Conservation (phyloP, 2,113 vertebrate genomes). For the Macheiramphus alcinus region DNA sequence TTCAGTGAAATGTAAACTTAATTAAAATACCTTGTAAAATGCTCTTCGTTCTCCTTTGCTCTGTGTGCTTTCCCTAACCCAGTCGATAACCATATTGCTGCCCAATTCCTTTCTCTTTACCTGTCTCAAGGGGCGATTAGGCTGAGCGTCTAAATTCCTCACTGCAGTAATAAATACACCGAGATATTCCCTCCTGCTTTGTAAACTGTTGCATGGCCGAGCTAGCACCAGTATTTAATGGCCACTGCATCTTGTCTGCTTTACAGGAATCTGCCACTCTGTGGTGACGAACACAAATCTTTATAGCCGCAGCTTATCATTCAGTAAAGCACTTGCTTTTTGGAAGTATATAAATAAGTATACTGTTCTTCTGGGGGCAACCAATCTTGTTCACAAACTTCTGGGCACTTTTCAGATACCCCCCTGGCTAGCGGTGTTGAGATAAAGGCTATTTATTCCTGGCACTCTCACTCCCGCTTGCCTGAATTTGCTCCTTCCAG, state of each 20-base stretch:
- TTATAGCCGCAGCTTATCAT: background rate
- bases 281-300: background rate
- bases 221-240: background rate
- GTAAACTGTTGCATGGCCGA: background rate
- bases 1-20: background rate
- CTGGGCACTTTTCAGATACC: background rate
- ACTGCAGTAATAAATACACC: background rate
- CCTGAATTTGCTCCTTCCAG: background rate
- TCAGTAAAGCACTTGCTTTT: background rate
- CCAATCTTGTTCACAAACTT: background rate
- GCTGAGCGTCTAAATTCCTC: background rate
- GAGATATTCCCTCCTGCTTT: background rate
- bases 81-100: background rate
- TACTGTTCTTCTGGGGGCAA: background rate
- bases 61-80: background rate
- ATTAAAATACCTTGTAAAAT: background rate
- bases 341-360: background rate
- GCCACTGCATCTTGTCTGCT: background rate
- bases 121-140: background rate
- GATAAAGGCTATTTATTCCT: background rate
- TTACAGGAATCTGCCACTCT: background rate
- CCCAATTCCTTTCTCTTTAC: background rate
- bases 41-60: background rate
- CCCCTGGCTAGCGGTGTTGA: background rate
- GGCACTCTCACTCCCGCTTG: background rate